phyloP scores from a whole-genome alignment of 2,113 vertebrate species.

The Acinonyx jubatus region DNA sequence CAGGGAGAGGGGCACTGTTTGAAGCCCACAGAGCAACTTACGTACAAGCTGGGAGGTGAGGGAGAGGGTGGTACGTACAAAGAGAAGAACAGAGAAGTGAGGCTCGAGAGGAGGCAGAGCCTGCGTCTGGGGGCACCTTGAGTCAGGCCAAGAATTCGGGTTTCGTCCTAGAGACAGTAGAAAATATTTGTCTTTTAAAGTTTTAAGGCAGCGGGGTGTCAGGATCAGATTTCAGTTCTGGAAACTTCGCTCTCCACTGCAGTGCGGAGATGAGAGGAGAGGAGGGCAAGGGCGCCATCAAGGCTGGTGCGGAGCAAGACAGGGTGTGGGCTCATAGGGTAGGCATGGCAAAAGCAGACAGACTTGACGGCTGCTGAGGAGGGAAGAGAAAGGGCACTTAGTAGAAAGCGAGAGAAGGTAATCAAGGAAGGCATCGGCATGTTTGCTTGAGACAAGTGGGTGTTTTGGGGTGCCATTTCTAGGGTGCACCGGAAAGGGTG shows the following conservation, averaged over 20 bases:
- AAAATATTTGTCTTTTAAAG: not conserved
- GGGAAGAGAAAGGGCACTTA: too few relatives aligned
- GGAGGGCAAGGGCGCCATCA: not conserved
- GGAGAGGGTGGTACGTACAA: fast-evolving
- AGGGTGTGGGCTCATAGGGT: fast-evolving
- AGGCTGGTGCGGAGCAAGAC: not conserved
- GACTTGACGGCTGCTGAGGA: not conserved
- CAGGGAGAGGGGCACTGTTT: fast-evolving
- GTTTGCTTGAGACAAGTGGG: not conserved
- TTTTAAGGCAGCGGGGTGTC: not conserved
- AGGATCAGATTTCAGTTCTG: not conserved
- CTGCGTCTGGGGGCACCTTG: not conserved
- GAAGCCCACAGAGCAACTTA: not conserved
- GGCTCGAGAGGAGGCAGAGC: not conserved
- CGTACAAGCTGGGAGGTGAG: not conserved
- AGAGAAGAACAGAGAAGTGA: not conserved
- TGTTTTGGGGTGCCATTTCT: too few relatives aligned
- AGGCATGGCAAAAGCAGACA: not conserved
- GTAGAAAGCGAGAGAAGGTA: not conserved
- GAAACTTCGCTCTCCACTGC: not conserved
- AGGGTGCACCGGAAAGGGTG: not conserved
- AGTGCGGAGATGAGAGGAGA: not conserved
- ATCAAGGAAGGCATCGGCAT: fast-evolving
- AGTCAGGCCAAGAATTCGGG: not conserved
- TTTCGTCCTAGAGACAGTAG: not conserved